Conservation (phyloP, 2,113 vertebrate genomes). For the Rhineura floridana region DNA sequence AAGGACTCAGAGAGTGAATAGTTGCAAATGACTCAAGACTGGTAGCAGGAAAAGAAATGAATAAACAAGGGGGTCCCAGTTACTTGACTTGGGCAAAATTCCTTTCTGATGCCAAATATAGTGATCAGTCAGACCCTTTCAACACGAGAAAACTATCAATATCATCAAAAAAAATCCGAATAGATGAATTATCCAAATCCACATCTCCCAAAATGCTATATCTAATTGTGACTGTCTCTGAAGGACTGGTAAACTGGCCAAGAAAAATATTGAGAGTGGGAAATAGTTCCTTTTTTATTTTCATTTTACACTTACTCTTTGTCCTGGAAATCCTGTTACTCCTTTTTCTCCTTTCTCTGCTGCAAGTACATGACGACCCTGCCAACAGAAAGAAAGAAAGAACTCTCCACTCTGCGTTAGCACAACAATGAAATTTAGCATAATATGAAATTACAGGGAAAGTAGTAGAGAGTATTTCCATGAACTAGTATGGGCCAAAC, state of each 20-base stretch:
- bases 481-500: background rate
- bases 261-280: background rate
- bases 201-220: background rate
- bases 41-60: background rate
- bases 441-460: background rate
- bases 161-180: background rate
- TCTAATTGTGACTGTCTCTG: background rate
- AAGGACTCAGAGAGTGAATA: background rate
- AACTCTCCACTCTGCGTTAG: background rate
- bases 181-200: background rate
- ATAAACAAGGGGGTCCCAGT: background rate
- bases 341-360: conserved; percentile 87
- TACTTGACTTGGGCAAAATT: background rate
- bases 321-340: conserved; percentile 83
- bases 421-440: background rate
- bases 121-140: background rate
- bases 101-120: background rate
- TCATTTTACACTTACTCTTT: conserved; percentile 76
- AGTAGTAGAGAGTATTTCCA: background rate
- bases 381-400: conserved; percentile 70
- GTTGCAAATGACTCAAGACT: background rate
- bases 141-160: background rate
- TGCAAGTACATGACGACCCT: conserved; percentile 64
- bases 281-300: background rate
- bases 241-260: background rate